Evolutionary conservation across 1,140 invertebrate genomes (phyloP).

Genomic region (Agraylea sexmaculata): DNA sequence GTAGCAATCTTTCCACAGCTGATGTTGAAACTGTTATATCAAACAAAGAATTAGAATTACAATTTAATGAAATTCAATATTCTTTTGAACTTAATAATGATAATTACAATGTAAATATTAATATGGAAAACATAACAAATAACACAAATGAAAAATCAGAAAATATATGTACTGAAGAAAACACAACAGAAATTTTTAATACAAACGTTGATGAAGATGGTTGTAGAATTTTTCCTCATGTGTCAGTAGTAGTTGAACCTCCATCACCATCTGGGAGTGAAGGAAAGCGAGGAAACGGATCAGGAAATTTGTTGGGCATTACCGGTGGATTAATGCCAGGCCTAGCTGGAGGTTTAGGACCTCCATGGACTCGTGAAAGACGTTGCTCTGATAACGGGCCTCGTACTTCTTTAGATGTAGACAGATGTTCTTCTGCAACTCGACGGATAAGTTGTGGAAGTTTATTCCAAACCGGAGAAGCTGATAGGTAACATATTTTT

Average conservation of each 20-base stretch:
- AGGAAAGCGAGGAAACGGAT: slow-evolving; percentile 24
- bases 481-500: slow-evolving; percentile 37
- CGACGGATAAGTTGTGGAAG: slow-evolving; percentile 67
- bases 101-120: no score
- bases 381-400: slow-evolving; percentile 20
- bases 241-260: slow-evolving; percentile 57
- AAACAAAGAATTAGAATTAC: slow-evolving; percentile 7
- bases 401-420: slow-evolving; percentile 17
- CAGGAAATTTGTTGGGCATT: slow-evolving; percentile 3
- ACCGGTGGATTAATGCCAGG: slow-evolving; percentile 4
- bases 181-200: background rate
- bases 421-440: slow-evolving; percentile 42
- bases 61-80: slow-evolving; percentile 3
- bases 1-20: slow-evolving; percentile 14
- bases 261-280: slow-evolving; percentile 49
- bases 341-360: slow-evolving; percentile 11
- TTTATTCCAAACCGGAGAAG: slow-evolving; percentile 54
- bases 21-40: slow-evolving; percentile 15
- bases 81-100: slow-evolving; percentile 5
- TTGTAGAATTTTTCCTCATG: slow-evolving; percentile 41
- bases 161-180: slow-evolving; percentile 11
- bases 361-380: slow-evolving; percentile 16
- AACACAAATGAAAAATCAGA: slow-evolving; percentile 26
- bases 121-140: slow-evolving; percentile 28
- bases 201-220: slow-evolving; percentile 8